A percentile compares a stretch with the other conserved stretches of the same genome.
phyloP scores from a whole-genome alignment of 2,888 invertebrate species.

The Eudasyphora cyanicolor region DNA sequence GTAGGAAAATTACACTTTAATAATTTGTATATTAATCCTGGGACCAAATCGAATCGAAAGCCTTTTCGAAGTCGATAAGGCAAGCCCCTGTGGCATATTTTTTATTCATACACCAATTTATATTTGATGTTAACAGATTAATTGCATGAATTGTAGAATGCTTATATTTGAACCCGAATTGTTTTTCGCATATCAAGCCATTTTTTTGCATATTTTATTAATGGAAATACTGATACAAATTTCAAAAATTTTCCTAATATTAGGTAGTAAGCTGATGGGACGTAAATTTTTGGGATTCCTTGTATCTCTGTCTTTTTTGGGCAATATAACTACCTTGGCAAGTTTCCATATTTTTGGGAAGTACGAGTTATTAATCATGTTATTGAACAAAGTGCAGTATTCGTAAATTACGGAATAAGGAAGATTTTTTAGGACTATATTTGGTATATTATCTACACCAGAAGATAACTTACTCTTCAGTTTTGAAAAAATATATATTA shows the following conservation, averaged over 20 bases:
- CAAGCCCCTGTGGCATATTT: background rate
- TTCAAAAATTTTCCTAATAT: background rate
- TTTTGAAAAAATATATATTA: background rate
- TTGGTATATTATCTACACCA: no score
- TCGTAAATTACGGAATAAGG: no score
- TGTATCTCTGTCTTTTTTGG: background rate
- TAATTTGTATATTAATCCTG: background rate
- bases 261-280: background rate
- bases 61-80: background rate
- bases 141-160: no score
- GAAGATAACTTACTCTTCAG: background rate
- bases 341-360: background rate
- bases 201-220: background rate
- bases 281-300: background rate
- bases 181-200: background rate
- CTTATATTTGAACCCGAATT: no score
- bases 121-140: background rate
- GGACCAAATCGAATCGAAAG: background rate
- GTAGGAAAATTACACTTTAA: background rate
- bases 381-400: no score
- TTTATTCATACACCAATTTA: background rate
- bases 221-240: background rate
- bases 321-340: no score
- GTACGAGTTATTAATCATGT: background rate
- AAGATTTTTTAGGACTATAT: no score